Conservation (phyloP, 2,888 invertebrate species). For the Trachelus troglodyta region DNA sequence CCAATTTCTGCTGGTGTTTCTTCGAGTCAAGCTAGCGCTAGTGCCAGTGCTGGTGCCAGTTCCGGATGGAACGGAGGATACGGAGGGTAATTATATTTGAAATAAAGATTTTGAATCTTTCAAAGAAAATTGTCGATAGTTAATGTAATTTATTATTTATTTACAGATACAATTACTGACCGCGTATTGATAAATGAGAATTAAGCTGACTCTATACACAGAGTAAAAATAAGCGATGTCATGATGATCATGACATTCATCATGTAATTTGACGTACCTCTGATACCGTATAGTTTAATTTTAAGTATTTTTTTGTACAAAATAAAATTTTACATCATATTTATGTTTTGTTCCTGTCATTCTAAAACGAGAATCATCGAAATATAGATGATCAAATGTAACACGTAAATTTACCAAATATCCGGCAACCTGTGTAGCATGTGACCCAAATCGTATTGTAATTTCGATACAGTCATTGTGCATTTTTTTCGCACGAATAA, state of each 20-base stretch:
- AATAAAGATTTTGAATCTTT: background rate
- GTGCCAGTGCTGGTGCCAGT: slow-evolving; percentile 12
- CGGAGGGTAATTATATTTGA: slow-evolving; percentile 16
- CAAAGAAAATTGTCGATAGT: background rate
- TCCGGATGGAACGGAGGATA: slow-evolving; percentile 9
- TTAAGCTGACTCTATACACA: background rate
- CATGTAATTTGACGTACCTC: background rate
- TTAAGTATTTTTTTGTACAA: slow-evolving; percentile 5
- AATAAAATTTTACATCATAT: background rate
- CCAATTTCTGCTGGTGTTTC: slow-evolving; percentile 9
- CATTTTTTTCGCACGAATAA: background rate
- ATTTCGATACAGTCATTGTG: background rate
- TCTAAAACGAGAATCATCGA: background rate
- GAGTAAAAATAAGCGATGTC: background rate
- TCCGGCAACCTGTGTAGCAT: background rate
- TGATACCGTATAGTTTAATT: background rate
- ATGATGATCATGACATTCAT: background rate
- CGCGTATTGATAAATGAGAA: background rate
- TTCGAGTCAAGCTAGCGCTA: slow-evolving; percentile 17
- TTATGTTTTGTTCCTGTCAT: background rate
- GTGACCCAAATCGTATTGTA: background rate
- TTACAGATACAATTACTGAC: background rate
- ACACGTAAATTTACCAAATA: background rate
- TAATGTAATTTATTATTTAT: background rate
- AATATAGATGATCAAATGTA: background rate